Evolutionary conservation across 1,140 invertebrate species (phyloP).

Genomic region (Cardiocondyla obscurior): DNA sequence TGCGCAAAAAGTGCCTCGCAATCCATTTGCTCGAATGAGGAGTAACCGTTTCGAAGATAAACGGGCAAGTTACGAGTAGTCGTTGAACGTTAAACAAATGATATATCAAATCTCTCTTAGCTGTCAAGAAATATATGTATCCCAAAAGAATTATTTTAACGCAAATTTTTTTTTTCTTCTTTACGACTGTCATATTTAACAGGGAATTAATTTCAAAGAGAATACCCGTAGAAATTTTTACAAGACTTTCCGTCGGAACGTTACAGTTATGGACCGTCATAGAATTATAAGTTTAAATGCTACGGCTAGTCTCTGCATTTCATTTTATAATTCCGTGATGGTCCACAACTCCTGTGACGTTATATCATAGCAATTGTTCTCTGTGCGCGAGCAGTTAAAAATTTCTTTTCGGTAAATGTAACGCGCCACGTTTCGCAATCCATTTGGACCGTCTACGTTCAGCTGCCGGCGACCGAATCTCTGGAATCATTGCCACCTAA

Average conservation of each 20-base stretch:
- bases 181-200: no score
- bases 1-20: constrained; percentile 10
- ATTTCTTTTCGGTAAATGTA: not conserved
- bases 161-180: no score
- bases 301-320: no score
- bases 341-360: no score
- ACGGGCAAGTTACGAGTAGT: not conserved
- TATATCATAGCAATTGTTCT: no score
- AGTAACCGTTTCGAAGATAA: not conserved
- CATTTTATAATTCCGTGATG: no score
- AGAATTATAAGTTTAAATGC: not conserved
- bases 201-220: no score
- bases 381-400: no score
- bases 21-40: constrained; percentile 3
- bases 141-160: no score
- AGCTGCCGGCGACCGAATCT: constrained; percentile 5
- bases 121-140: not conserved
- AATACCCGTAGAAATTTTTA: no score
- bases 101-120: not conserved
- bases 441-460: not conserved
- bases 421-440: not conserved
- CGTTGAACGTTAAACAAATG: not conserved
- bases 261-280: no score
- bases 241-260: no score
- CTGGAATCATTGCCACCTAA: constrained; percentile 62